These are phyloP conservation scores for Crocuta crocuta DNA, from an alignment of 2,113 vertebrate genomes.

Conservation along the genomic window DNA sequence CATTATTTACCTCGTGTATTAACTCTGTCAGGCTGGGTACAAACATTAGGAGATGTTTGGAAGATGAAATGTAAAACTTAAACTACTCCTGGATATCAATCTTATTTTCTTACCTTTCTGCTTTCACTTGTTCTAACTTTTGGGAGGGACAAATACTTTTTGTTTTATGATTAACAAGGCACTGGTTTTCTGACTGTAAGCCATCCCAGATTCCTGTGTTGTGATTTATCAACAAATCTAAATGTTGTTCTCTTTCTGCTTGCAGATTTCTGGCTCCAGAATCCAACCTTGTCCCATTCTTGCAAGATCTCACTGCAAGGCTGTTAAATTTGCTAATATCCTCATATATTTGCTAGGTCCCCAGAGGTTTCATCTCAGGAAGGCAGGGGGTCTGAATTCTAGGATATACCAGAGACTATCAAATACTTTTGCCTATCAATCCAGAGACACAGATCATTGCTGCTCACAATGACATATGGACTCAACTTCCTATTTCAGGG, in stretches of 20 bases:
- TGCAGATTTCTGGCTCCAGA: neutral
- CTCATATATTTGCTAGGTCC: neutral
- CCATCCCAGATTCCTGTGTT: neutral
- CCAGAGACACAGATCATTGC: neutral
- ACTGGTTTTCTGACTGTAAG: neutral
- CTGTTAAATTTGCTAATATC: neutral
- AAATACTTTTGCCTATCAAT: neutral
- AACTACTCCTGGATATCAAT: neutral
- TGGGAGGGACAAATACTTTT: neutral
- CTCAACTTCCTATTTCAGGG: neutral
- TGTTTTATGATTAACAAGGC: neutral
- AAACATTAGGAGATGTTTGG: neutral
- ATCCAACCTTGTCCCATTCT: neutral
- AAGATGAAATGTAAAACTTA: neutral
- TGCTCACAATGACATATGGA: neutral
- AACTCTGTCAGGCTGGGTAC: neutral
- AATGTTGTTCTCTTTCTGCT: neutral
- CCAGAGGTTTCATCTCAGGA: neutral
- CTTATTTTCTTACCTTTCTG: neutral
- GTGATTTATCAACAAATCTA: neutral
- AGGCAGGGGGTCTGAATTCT: neutral
- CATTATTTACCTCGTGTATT: neutral
- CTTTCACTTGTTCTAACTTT: neutral
- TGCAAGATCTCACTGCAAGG: neutral
- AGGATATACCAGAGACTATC: neutral